Evolutionary conservation across 2,797 vertebrate species (phyloP).

Genomic region (Sebastes alutus): DNA sequence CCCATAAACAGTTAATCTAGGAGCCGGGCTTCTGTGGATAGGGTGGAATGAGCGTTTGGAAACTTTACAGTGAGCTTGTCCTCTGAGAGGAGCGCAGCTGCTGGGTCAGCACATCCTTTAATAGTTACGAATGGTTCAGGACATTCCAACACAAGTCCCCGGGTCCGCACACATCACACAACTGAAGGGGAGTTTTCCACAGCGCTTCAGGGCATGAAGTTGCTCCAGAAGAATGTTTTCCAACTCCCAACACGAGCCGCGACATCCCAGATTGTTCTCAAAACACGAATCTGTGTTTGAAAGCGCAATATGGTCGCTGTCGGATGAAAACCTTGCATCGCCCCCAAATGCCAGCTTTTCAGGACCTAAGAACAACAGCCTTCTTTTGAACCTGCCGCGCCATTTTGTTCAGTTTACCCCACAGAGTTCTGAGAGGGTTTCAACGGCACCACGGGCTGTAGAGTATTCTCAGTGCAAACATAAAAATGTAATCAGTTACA

Average conservation of each 20-base stretch:
- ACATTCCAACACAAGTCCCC: conserved; percentile 38
- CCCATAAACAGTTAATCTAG: conserved; percentile 61
- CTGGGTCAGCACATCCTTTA: conserved; percentile 71
- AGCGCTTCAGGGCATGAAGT: conserved; percentile 3
- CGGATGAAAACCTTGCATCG: conserved; percentile 2
- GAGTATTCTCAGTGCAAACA: background rate
- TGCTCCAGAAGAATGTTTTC: conserved; percentile 12
- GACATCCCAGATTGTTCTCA: conserved; percentile 28
- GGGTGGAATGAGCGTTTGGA: conserved; percentile 26
- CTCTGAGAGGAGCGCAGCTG: conserved; percentile 60
- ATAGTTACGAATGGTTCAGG: conserved; percentile 58
- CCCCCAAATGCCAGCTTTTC: conserved; percentile 20
- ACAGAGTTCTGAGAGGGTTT: conserved; percentile 15
- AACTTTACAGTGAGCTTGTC: conserved; percentile 51
- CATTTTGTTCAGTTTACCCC: background rate
- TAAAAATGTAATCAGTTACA: conserved; percentile 25
- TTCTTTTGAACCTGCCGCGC: conserved; percentile 14
- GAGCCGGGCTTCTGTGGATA: conserved; percentile 12
- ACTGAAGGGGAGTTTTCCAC: conserved; percentile 14
- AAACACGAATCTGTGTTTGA: conserved; percentile 32
- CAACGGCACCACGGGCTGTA: background rate
- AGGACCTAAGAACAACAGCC: conserved; percentile 13
- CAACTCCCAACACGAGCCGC: conserved; percentile 38
- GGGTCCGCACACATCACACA: conserved; percentile 25
- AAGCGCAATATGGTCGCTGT: conserved; percentile 1